These are phyloP conservation scores for Eustalomyia histrio DNA, from an alignment of 2,888 invertebrate genomes.

Conservation along the genomic window DNA sequence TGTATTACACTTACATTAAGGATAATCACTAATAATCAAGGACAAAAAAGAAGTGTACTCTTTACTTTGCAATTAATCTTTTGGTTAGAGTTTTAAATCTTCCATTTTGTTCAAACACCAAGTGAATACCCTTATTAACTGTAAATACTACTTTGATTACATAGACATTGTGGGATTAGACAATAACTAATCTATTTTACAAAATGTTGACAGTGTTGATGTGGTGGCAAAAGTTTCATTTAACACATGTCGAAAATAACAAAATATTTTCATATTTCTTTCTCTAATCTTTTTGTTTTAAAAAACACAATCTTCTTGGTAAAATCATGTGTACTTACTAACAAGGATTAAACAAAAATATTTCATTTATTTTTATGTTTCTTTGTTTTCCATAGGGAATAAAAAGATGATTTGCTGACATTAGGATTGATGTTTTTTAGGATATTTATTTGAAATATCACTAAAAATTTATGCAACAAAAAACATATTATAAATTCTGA, in stretches of 20 bases:
- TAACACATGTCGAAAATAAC: slow-evolving; percentile 13
- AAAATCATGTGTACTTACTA: background rate
- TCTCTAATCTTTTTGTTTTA: background rate
- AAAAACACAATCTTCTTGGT: background rate
- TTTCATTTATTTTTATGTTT: too few relatives aligned
- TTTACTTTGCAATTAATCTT: background rate
- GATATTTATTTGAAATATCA: background rate
- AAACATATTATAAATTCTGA: background rate
- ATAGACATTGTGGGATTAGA: too few relatives aligned
- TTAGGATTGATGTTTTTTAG: background rate
- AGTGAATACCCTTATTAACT: background rate
- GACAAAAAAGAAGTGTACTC: too few relatives aligned
- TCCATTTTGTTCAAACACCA: background rate
- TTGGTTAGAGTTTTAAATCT: background rate
- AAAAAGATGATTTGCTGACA: background rate
- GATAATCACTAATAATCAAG: too few relatives aligned
- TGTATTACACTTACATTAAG: background rate
- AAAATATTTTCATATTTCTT: slow-evolving; percentile 5
- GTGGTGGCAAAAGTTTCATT: slow-evolving; percentile 24
- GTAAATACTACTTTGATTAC: background rate
- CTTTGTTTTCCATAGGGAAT: background rate
- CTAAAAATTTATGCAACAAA: background rate
- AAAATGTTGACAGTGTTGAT: slow-evolving; percentile 45
- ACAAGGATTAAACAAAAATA: background rate
- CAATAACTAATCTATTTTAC: slow-evolving; percentile 43